phyloP scores from a whole-genome alignment of 1,140 invertebrate species.

The Sesamia nonagrioides region DNA sequence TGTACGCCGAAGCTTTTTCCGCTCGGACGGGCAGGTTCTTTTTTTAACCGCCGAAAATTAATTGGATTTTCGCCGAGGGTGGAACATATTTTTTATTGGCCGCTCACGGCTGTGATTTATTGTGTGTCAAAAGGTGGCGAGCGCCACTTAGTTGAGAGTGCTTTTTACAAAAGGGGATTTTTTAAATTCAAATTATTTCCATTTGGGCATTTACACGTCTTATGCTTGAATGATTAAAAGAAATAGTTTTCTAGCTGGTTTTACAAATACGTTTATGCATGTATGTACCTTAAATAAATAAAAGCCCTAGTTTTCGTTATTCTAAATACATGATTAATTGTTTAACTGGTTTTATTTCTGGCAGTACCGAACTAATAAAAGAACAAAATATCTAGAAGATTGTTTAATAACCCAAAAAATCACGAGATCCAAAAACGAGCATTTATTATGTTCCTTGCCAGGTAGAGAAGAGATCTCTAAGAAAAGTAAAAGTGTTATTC shows the following conservation, averaged over 20 bases:
- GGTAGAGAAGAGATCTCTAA: not conserved
- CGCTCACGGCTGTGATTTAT: conserved; percentile 85
- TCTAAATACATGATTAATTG: conserved; percentile 1
- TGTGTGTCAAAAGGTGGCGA: conserved; percentile 86
- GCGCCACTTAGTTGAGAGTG: conserved; percentile 81
- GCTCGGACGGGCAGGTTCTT: conserved; percentile 77
- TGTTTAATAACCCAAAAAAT: not conserved
- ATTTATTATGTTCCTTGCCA: too few relatives aligned
- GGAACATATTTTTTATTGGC: conserved; percentile 87
- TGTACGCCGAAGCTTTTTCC: conserved; percentile 69
- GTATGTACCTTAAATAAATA: not conserved
- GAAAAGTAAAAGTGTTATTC: not conserved
- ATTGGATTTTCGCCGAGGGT: conserved; percentile 86
- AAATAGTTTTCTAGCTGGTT: conserved; percentile 37
- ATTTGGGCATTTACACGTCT: conserved; percentile 48
- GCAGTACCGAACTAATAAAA: not conserved
- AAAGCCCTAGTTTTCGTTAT: too few relatives aligned
- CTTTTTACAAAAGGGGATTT: conserved; percentile 72
- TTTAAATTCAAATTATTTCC: conserved; percentile 61
- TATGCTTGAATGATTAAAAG: conserved; percentile 38
- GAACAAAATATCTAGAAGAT: not conserved
- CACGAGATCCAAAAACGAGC: too few relatives aligned
- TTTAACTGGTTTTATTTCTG: not conserved
- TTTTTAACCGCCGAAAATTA: conserved; percentile 86
- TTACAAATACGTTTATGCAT: not conserved